These are phyloP conservation scores for Neoscelio sp. DNA, from an alignment of 2,888 invertebrate genomes.

Conservation along the genomic window DNA sequence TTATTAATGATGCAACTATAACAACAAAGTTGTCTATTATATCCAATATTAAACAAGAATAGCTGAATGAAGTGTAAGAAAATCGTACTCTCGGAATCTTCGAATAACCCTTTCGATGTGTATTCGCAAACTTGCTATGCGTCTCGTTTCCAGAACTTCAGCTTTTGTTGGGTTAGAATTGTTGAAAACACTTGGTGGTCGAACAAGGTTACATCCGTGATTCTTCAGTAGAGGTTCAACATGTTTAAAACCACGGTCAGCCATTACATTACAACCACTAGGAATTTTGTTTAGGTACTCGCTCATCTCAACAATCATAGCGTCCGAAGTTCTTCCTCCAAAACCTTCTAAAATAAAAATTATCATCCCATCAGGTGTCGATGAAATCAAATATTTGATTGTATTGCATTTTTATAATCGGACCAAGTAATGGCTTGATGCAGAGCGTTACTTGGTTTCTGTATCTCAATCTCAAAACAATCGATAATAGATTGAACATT, in stretches of 20 bases:
- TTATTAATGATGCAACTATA: constrained; percentile 30
- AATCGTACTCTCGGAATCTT: constrained; percentile 67
- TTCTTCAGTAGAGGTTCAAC: constrained; percentile 52
- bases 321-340: constrained; percentile 33
- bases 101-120: constrained; percentile 69
- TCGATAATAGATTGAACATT: no score
- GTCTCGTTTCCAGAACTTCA: constrained; percentile 39
- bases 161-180: constrained; percentile 10
- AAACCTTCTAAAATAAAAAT: constrained; percentile 40
- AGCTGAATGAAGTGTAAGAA: constrained; percentile 64
- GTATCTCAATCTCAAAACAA: constrained; percentile 73
- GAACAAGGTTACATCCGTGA: constrained; percentile 33
- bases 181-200: constrained; percentile 61
- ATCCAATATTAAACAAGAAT: not conserved
- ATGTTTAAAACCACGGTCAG: constrained; percentile 66
- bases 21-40: constrained; percentile 22
- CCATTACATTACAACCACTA: constrained; percentile 44
- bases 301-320: constrained; percentile 33
- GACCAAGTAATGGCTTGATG: constrained; percentile 73
- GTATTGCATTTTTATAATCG: constrained; percentile 74
- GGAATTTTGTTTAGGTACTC: constrained; percentile 20
- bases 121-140: constrained; percentile 59
- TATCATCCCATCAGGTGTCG: constrained; percentile 68
- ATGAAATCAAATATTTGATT: constrained; percentile 75
- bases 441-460: constrained; percentile 69